Evolutionary conservation across 2,797 vertebrate genomes (phyloP).

Genomic region (Betta splendens): DNA sequence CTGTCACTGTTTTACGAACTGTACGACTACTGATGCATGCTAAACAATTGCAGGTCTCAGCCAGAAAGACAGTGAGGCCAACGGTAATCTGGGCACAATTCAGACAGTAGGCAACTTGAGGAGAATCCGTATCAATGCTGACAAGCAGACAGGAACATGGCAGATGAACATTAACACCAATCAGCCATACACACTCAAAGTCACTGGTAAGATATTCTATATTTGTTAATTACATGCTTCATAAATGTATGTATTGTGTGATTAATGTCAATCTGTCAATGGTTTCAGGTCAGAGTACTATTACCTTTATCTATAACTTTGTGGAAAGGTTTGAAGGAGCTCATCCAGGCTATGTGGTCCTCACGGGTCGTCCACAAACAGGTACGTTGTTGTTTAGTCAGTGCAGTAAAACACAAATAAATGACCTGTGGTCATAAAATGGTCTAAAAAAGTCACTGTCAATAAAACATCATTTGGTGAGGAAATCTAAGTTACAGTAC

Average conservation of each 20-base stretch:
- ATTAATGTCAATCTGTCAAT: constrained; percentile 21
- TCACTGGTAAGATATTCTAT: constrained; percentile 67
- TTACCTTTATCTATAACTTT: constrained; percentile 80
- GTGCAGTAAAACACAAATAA: too few relatives aligned
- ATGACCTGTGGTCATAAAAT: too few relatives aligned
- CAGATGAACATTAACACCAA: constrained; percentile 62
- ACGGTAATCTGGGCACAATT: constrained; percentile 70
- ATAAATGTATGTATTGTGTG: background rate
- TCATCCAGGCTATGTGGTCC: constrained; percentile 75
- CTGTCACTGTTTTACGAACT: background rate
- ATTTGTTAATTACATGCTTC: background rate
- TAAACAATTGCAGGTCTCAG: constrained; percentile 58
- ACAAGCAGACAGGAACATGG: constrained; percentile 66
- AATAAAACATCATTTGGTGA: too few relatives aligned
- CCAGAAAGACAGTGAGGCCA: constrained; percentile 54
- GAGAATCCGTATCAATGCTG: constrained; percentile 59
- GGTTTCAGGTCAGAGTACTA: constrained; percentile 76
- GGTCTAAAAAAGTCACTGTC: too few relatives aligned
- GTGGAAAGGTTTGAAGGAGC: constrained; percentile 78
- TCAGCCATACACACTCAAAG: constrained; percentile 73
- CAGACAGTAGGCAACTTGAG: constrained; percentile 73
- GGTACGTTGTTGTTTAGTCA: too few relatives aligned
- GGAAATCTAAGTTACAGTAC: too few relatives aligned
- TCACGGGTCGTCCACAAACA: constrained; percentile 74
- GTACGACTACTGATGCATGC: background rate